Conservation (phyloP, 1,140 invertebrate species). For the Saxidomus purpurata region DNA sequence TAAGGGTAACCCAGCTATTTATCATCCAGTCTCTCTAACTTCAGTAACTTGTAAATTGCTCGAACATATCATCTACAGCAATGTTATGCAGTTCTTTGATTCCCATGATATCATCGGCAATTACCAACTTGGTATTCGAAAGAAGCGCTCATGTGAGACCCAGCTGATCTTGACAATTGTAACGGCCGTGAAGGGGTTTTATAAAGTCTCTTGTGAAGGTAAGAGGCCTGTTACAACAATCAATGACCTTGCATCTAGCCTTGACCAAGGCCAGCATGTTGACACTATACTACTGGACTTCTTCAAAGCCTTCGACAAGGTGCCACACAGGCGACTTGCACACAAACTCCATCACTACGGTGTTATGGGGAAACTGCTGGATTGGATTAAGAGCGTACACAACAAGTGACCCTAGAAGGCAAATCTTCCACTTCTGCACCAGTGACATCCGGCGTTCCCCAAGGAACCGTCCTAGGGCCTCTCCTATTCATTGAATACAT, state of each 20-base stretch:
- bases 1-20: no score
- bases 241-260: neutral
- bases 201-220: no score
- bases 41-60: no score
- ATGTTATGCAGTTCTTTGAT: no score
- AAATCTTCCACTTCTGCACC: no score
- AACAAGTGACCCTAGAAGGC: no score
- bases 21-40: no score
- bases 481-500: conserved; percentile 59
- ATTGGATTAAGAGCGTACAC: conserved; percentile 63
- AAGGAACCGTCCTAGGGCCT: conserved; percentile 69
- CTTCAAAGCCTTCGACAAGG: conserved; percentile 69
- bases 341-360: conserved; percentile 60
- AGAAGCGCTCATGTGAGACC: neutral
- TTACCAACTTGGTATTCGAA: conserved; percentile 30
- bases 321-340: conserved; percentile 61
- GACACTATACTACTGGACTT: conserved; percentile 63
- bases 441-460: conserved; percentile 21
- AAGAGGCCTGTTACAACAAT: no score
- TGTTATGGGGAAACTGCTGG: conserved; percentile 19
- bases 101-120: neutral
- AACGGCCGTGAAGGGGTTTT: no score
- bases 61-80: no score
- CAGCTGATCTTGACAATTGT: conserved; percentile 13
- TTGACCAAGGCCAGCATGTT: conserved; percentile 18